Evolutionary conservation across 2,888 invertebrate genomes (phyloP).

Genomic region (Abrostola tripartita): DNA sequence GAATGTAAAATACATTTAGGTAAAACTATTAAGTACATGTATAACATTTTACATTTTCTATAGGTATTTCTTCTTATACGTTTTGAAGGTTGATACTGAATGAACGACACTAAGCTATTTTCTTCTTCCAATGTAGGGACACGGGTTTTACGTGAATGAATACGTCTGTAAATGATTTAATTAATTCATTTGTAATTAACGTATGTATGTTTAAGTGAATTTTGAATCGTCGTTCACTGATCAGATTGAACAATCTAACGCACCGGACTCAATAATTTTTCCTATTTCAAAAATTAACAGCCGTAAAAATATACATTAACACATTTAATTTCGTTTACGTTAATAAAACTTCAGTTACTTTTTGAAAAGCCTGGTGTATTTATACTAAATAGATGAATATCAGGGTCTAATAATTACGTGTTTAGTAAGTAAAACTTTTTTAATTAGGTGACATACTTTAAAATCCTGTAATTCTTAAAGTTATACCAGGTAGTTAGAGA

Average conservation of each 20-base stretch:
- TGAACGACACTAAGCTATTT: constrained; percentile 11
- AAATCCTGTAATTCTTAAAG: constrained; percentile 64
- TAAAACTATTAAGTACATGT: constrained; percentile 16
- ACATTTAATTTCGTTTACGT: constrained; percentile 10
- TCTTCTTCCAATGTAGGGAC: constrained; percentile 7
- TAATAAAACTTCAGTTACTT: constrained; percentile 23
- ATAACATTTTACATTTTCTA: constrained; percentile 10
- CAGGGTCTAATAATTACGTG: constrained; percentile 80
- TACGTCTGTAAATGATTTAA: constrained; percentile 1
- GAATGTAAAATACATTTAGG: constrained; percentile 28
- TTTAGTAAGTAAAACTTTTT: constrained; percentile 72
- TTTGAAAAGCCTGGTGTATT: constrained; percentile 49
- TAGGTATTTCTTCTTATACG: constrained; percentile 12
- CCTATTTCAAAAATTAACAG: constrained; percentile 2
- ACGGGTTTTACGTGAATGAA: constrained; percentile 11
- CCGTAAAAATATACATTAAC: constrained; percentile 9
- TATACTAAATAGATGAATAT: constrained; percentile 75
- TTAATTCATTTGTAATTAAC: constrained; percentile 9
- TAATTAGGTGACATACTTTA: constrained; percentile 68
- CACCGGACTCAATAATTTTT: neutral
- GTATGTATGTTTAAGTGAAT: constrained; percentile 24
- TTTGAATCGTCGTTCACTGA: constrained; percentile 15
- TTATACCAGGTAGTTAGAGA: constrained; percentile 61
- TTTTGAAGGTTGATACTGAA: constrained; percentile 19
- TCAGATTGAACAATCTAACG: constrained; percentile 4